phyloP scores from a whole-genome alignment of 2,888 invertebrate species.

The Thymelicus sylvestris region DNA sequence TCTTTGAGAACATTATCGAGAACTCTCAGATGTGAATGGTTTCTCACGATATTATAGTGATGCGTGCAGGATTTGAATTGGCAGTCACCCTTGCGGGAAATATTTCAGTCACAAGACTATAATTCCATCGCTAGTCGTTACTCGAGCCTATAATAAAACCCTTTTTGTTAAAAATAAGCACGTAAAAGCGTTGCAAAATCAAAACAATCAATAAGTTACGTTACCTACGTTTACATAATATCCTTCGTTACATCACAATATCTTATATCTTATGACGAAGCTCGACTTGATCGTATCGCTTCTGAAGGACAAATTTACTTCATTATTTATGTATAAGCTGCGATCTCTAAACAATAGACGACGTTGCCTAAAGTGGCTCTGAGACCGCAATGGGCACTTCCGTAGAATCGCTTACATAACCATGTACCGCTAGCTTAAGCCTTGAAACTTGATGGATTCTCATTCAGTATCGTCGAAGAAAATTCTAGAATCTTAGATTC shows the following conservation, averaged over 20 bases:
- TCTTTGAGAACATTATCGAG: no score
- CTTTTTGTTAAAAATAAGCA: no score
- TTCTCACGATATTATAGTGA: no score
- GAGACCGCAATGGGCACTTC: slow-evolving; percentile 24
- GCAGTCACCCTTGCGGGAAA: no score
- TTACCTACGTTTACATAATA: slow-evolving; percentile 1
- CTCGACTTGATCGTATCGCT: neutral
- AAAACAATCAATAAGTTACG: slow-evolving; percentile 1
- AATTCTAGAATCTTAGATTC: slow-evolving; percentile 1
- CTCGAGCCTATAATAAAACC: no score
- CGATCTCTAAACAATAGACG: slow-evolving; percentile 34
- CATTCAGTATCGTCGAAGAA: slow-evolving; percentile 4
- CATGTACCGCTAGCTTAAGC: slow-evolving; percentile 26
- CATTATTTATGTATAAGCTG: slow-evolving; percentile 35
- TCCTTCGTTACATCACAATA: neutral
- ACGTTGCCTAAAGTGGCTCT: slow-evolving; percentile 23
- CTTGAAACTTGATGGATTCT: slow-evolving; percentile 24
- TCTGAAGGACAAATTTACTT: slow-evolving; percentile 33
- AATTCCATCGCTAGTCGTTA: no score
- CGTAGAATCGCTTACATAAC: slow-evolving; percentile 27
- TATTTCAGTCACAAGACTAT: no score
- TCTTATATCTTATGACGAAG: slow-evolving; percentile 6
- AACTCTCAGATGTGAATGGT: no score
- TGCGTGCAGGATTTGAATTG: no score
- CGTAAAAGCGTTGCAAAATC: no score